Conservation (phyloP, 1,140 invertebrate species). For the Bacillus rossius region DNA sequence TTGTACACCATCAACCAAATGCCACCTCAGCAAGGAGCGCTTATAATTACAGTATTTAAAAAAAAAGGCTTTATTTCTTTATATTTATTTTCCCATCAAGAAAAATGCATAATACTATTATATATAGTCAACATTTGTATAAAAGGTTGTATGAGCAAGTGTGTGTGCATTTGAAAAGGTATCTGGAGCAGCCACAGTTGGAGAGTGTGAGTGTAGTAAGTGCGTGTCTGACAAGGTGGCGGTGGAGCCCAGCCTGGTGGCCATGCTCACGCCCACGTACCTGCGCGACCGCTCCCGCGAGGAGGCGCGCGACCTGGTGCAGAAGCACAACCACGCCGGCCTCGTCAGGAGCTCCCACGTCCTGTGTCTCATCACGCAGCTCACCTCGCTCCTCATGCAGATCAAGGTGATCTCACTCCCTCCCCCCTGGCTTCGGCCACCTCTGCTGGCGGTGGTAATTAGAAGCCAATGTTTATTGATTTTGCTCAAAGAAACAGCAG, state of each 20-base stretch:
- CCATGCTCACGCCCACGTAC: constrained; percentile 82
- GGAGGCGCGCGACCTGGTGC: constrained; percentile 76
- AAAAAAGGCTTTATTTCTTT: no score
- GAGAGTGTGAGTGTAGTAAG: no score
- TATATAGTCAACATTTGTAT: constrained; percentile 2
- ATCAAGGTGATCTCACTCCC: constrained; percentile 58
- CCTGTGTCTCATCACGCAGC: constrained; percentile 75
- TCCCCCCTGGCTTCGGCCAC: not conserved
- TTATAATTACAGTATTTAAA: no score
- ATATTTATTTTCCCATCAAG: no score
- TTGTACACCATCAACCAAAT: no score
- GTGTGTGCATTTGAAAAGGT: no score
- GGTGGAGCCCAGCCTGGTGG: constrained; percentile 78
- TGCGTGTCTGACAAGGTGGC: constrained; percentile 52
- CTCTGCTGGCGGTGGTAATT: not conserved
- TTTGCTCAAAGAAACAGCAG: not conserved
- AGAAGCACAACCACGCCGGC: constrained; percentile 61
- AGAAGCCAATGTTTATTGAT: not conserved
- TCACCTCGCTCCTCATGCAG: constrained; percentile 89
- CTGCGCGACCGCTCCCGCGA: constrained; percentile 80
- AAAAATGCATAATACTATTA: not conserved
- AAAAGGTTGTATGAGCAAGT: no score
- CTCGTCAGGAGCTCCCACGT: constrained; percentile 53
- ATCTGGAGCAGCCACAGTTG: no score
- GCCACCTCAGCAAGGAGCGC: no score